Evolutionary conservation across 2,888 invertebrate genomes (phyloP), one percentile per base, ranked within the genome.

Genomic region (Drosophila algonquin): DNA sequence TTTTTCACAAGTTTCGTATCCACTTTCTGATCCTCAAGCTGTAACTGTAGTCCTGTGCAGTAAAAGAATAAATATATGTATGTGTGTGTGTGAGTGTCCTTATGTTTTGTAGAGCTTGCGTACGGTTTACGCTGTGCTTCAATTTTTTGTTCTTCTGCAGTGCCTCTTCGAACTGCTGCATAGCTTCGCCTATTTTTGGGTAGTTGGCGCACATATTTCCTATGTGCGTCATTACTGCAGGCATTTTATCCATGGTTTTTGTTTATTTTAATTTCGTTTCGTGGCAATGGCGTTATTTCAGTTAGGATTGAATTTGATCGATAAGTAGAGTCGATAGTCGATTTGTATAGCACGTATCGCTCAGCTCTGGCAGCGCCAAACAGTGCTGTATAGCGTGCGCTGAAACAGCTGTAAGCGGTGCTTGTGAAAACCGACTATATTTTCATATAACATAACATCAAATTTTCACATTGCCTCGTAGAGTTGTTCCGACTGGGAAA

Each of bases 361-460:
- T 35, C 12, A 18, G 18, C 9, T 46, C 18, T 10, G 12, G 40
- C 40, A 2, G 40, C 40, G 14, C 40, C 3, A 8, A 9, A 10
- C n/a, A 63, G 63, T 64, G 52, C 35, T 67, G 67, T 6, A 2
- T 51, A 67, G 45, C 64, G 9, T 6, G 30, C 18, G 12, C 10
- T 7, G 24, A 0, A 10, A 44, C 67, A 67, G 67, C 67, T 67
- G 67, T 46, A 16, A 45, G 65, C 45, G 65, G 57, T 65, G 67
- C 67, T 65, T 67, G 67, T 57, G 46, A 65, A 63, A 44, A 61
- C 50, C 65, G 16, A 62, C 57, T 57, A 62, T 21, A 65, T 51
- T 67, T 67, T 67, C 58, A 68, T 67, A 67, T 68, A 58, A 67
- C 30, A 68, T 68, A 58, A 67, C 30, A 68, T 58, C 67, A 40